These are phyloP conservation scores for Drosophila quadrilineata DNA, from an alignment of 1,140 invertebrate genomes.

Conservation along the genomic window DNA sequence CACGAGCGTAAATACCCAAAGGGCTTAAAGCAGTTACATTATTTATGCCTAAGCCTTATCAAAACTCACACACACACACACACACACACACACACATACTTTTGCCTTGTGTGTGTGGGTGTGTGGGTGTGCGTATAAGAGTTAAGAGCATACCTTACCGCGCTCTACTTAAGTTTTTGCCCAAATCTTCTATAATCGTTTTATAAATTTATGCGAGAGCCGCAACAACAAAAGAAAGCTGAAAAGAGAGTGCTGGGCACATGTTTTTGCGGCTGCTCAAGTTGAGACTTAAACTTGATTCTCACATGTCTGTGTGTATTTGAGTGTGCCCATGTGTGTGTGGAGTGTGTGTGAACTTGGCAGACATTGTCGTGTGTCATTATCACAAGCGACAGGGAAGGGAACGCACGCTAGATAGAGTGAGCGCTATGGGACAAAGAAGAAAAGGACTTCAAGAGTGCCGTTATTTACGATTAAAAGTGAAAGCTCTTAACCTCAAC, in stretches of 20 bases:
- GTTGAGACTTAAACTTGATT: constrained; percentile 28
- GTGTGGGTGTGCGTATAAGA: too few relatives aligned
- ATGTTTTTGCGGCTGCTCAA: constrained; percentile 38
- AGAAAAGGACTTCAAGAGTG: too few relatives aligned
- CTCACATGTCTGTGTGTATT: not conserved
- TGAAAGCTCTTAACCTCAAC: constrained; percentile 40
- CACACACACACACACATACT: not conserved
- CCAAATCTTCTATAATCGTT: constrained; percentile 50
- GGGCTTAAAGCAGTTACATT: constrained; percentile 66
- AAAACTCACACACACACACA: constrained; percentile 36
- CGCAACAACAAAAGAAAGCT: too few relatives aligned
- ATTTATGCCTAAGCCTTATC: constrained; percentile 66
- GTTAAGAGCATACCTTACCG: too few relatives aligned
- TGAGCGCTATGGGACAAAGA: too few relatives aligned
- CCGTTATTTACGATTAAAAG: constrained; percentile 43
- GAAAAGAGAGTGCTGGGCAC: constrained; percentile 49
- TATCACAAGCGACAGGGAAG: constrained; percentile 28
- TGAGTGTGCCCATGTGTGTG: not conserved
- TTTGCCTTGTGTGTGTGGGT: too few relatives aligned
- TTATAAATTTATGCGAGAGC: constrained; percentile 50
- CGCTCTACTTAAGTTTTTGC: constrained; percentile 8
- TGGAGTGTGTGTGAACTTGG: constrained; percentile 11
- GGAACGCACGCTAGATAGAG: constrained; percentile 22
- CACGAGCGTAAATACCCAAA: constrained; percentile 73
- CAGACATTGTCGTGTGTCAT: constrained; percentile 28